Base-by-base conservation (phyloP, 64 coral and sea anemone species). In the Catalaphyllia jardinei region DNA sequence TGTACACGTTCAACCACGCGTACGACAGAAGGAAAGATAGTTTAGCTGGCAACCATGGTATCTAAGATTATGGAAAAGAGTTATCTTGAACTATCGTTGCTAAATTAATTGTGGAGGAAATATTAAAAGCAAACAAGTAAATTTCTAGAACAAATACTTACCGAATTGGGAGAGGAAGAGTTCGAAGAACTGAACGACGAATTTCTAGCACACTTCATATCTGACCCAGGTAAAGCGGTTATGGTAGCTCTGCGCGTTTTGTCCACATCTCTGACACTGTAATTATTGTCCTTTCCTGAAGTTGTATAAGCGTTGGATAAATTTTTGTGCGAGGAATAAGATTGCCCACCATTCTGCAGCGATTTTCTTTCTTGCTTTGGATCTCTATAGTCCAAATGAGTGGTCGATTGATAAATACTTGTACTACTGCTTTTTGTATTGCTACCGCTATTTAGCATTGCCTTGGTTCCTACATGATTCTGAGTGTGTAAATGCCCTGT, bases 171-270 rank as follows among this genome's bases (percentile, higher is more conserved):
- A 49, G 81, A 62, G 51, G 81, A 52, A 50, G 81, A 85, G 71
- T 85, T 85, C 27, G 81, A 85, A 0, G 81, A 85, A 51, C 81
- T 85, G 24, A 85, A 71, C 4, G 81, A 85, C 13, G 81, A 85
- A 28, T 30, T 69, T 52, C 39, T 71, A 6, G 63, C 3, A 29
- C 33, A 71, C 20, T 50, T 85, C 19, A 85, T 64, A 71, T 85
- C 81, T 46, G 31, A 29, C 52, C 78, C 24, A 50, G 81, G 81
- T 51, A 71, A 29, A 17, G 81, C 81, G 25, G 81, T 85, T 28
- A 85, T 71, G 62, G 62, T 71, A 50, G 35, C 20, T 64, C 69
- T 85, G 10, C 38, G 62, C 17, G 33, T 6, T 50, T 67, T 85
- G 17, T 85, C 81, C 19, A 16, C 22, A 85, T 71, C 62, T 2